Evolutionary conservation across 2,797 vertebrate genomes (phyloP).

Genomic region (Natrix natrix): DNA sequence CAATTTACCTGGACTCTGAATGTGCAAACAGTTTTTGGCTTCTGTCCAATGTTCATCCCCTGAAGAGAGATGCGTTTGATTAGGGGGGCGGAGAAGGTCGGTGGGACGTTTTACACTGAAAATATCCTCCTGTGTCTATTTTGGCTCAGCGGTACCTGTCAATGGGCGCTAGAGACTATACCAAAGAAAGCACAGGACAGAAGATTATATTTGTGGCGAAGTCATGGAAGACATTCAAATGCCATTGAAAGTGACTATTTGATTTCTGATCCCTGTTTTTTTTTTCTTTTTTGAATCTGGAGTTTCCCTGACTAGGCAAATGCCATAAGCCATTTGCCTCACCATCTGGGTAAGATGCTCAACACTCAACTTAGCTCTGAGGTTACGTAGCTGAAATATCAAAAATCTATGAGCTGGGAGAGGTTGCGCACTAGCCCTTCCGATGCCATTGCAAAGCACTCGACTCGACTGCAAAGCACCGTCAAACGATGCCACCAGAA

Average conservation of each 20-base stretch:
- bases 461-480: not conserved
- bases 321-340: not conserved
- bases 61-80: not conserved
- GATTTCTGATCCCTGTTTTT: not conserved
- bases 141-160: not conserved
- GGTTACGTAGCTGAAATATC: not conserved
- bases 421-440: not conserved
- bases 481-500: not conserved
- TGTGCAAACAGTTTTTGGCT: not conserved
- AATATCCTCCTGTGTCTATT: not conserved
- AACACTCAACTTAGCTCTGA: not conserved
- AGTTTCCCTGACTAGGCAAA: not conserved
- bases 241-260: not conserved
- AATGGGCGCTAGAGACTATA: not conserved
- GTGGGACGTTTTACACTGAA: not conserved
- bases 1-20: not conserved
- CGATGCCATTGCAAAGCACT: not conserved
- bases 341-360: not conserved
- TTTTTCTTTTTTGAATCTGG: not conserved
- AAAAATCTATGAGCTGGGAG: not conserved
- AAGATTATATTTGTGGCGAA: not conserved
- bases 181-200: not conserved
- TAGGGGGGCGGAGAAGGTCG: not conserved
- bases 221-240: constrained; percentile 2
- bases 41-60: not conserved